Base-by-base conservation (phyloP, 2,888 invertebrate species). In the Oxycera nigricornis region DNA sequence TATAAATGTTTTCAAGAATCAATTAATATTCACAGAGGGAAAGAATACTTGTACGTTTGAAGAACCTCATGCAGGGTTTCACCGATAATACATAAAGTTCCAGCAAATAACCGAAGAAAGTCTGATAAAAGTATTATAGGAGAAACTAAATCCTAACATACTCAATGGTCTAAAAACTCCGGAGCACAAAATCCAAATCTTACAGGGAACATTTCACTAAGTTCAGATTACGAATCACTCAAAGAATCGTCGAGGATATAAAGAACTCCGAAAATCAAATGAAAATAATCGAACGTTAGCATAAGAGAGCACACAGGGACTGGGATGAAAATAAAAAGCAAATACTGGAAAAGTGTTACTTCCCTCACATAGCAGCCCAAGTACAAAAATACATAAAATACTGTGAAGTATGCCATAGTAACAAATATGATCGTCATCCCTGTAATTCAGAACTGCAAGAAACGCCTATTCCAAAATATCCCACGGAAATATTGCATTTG, bases 161-260 rank as follows among this genome's bases (percentile, higher is more conserved):
- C 3, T 62, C 3, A 62, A 62, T 30, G 62, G 62, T 7, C 62
- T 62, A 17, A 62, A 62, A 30, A 20, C 30, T 17, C 62, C 62
- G n/a, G 62, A 35, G 20, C 28, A 4, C 6, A 4, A 31, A 4
- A 62, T 59, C 2, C 59, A 59, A 24, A 6, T 20, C 11, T 3
- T 59, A 24, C 50, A 4, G 46, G 24, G 24, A 20, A 17, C 46
- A 24, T 39, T 24, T 46, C 9, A 20, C 22, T 46, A 39, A 46
- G 17, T 50, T 50, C 50, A 7, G n/a, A 50, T 4, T 55, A 4
- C 55, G 55, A 20, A 17, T 55, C 3, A 55, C 55, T 6, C 55
- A 55, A 24, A 20, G 55, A 20, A 4, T 55, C 6, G 55, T 55
- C 4, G 6, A 55, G 24, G 55, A 55, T 24, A 55, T 55, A 7